Conservation (phyloP, 2,797 vertebrate genomes). For the Lophius americanus region DNA sequence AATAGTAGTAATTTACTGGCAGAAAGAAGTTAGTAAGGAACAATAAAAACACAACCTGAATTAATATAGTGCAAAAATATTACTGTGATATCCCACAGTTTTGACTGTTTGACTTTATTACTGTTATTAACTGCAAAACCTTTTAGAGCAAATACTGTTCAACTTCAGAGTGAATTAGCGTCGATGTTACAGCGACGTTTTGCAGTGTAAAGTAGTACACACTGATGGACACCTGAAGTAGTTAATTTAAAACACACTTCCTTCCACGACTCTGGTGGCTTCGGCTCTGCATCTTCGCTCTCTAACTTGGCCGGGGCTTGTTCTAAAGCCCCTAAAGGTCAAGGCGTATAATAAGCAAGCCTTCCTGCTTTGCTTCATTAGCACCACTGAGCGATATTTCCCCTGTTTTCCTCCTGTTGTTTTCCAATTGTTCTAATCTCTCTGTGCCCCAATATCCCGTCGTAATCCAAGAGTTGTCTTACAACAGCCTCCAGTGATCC, state of each 20-base stretch:
- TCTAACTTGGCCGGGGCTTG: constrained; percentile 48
- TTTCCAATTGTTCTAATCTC: constrained; percentile 75
- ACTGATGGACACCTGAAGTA: background rate
- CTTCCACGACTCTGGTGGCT: background rate
- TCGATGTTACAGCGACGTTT: too few relatives aligned
- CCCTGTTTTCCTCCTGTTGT: constrained; percentile 64
- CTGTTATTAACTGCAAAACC: too few relatives aligned
- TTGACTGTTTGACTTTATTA: too few relatives aligned
- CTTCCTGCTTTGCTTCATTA: constrained; percentile 68
- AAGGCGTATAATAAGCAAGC: constrained; percentile 65
- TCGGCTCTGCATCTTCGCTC: background rate
- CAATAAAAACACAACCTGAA: too few relatives aligned
- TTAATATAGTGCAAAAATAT: too few relatives aligned
- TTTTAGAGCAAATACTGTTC: too few relatives aligned
- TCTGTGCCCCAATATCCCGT: constrained; percentile 66
- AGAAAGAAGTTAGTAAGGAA: too few relatives aligned
- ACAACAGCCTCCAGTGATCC: constrained; percentile 62
- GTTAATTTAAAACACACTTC: background rate
- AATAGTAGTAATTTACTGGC: too few relatives aligned
- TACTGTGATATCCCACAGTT: too few relatives aligned
- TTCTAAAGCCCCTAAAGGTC: constrained; percentile 69
- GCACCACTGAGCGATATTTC: constrained; percentile 65
- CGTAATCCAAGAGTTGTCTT: constrained; percentile 66
- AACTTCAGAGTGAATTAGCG: too few relatives aligned
- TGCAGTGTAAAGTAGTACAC: background rate